Conservation (phyloP, 1,140 invertebrate genomes). For the Pogonognathellus flavescens region DNA sequence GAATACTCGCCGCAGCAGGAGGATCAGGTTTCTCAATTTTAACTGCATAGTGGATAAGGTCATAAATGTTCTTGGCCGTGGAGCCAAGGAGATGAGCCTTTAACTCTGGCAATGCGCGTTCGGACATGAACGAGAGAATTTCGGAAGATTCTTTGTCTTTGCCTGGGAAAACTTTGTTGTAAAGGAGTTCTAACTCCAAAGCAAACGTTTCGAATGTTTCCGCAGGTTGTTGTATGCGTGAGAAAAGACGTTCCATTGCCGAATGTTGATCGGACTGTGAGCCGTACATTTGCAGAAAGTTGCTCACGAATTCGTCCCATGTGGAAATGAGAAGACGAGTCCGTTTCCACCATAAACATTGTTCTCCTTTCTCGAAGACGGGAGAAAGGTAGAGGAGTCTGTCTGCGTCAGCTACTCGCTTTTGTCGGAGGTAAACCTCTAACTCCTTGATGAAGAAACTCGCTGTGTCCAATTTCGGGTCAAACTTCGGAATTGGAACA, state of each 20-base stretch:
- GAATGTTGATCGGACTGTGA: background rate
- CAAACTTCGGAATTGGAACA: background rate
- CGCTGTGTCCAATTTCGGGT: background rate
- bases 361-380: background rate
- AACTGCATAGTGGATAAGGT: background rate
- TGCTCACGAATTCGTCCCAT: background rate
- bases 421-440: background rate
- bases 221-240: background rate
- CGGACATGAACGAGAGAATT: background rate
- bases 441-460: background rate
- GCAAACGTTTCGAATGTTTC: background rate
- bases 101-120: background rate
- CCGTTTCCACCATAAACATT: background rate
- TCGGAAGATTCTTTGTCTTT: no score
- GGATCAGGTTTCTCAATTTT: background rate
- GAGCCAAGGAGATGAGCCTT: background rate
- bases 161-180: background rate
- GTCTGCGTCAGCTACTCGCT: background rate
- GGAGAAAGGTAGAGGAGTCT: background rate
- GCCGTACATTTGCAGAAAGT: background rate
- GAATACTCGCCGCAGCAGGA: no score
- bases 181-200: background rate
- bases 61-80: background rate
- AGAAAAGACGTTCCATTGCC: background rate
- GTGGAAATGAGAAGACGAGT: background rate